A percentile compares a stretch with the other conserved stretches of the same genome.
Conservation (phyloP, 2,113 vertebrate genomes). For the Sturnus vulgaris region DNA sequence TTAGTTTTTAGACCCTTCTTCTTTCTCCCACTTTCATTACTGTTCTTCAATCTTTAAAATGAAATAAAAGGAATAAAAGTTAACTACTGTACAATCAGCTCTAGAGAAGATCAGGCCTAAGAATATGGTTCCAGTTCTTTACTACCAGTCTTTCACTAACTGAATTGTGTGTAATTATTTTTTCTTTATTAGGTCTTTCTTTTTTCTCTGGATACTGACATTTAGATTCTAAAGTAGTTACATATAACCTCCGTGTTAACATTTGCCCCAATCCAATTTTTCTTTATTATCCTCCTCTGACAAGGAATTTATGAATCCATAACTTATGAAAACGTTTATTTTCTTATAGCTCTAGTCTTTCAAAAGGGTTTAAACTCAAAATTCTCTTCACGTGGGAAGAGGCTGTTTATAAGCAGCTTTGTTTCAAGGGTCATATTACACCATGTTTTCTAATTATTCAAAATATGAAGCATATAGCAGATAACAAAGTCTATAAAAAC, state of each 20-base stretch:
- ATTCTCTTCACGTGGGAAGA: neutral
- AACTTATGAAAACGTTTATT: neutral
- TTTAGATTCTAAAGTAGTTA: neutral
- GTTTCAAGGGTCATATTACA: neutral
- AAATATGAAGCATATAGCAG: neutral
- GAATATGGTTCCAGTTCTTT: neutral
- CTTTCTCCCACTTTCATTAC: neutral
- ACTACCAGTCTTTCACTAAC: neutral
- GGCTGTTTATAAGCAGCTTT: neutral
- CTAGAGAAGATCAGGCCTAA: neutral
- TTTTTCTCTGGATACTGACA: neutral
- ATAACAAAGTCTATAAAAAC: neutral
- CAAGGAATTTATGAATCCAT: neutral
- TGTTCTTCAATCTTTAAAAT: neutral
- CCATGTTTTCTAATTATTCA: neutral
- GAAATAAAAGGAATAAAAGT: neutral
- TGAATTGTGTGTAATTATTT: neutral
- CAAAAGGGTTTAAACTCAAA: neutral
- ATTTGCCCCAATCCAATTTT: neutral
- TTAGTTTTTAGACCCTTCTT: neutral
- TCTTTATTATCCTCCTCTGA: neutral
- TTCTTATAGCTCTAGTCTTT: neutral
- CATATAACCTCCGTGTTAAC: neutral
- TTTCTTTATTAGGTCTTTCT: neutral
- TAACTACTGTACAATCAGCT: neutral